Evolutionary conservation across 2,888 invertebrate genomes (phyloP), one percentile per base, ranked within the genome.

Genomic region (Macrophya annulata): DNA sequence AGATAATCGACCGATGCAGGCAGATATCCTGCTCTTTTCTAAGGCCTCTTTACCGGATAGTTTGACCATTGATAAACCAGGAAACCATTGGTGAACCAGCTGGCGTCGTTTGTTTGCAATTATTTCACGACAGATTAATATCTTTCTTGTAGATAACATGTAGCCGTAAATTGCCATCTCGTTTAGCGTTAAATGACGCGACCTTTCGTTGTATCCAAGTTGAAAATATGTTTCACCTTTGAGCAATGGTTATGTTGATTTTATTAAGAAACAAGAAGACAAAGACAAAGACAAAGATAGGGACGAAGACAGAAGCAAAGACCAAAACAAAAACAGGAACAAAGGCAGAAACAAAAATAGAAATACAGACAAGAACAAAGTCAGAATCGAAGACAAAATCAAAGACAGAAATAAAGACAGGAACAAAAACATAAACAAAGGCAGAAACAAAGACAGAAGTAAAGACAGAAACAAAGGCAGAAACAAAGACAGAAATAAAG

Each of bases 1-100:
- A 10, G 90, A 85, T 8, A 90, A 43, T 15, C 88, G 88, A 21
- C 88, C 84, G 37, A 90, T 76, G 72, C 87, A 87, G 1, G 86
- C 68, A 0, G 90, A 89, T 4, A 86, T 25, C 55, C 87, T 87
- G 31, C 89, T 71, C 12, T 76, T 88, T 0, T 65, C 43, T 1
- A 72, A n/a, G 89, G 74, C n/a, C 68, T 88, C 0, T 71, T 48
- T 1, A 51, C 12, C 31, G 3, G 72, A 83, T 0, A 51, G 12
- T 15, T 43, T 74, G 2, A 85, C 74, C 5, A 85, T 0, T 0
- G 8, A 17, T 8, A 85, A 85, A 17, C 81, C 51, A 0, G 85
- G 83, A 71, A 87, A 84, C 15, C 72, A 85, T 79, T 84, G 72
- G 6, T 43, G 40, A 3, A 89, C 1, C n/a, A 51, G 85, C 45